phyloP scores from a whole-genome alignment of 1,140 invertebrate genomes.

The Fopius arisanus region DNA sequence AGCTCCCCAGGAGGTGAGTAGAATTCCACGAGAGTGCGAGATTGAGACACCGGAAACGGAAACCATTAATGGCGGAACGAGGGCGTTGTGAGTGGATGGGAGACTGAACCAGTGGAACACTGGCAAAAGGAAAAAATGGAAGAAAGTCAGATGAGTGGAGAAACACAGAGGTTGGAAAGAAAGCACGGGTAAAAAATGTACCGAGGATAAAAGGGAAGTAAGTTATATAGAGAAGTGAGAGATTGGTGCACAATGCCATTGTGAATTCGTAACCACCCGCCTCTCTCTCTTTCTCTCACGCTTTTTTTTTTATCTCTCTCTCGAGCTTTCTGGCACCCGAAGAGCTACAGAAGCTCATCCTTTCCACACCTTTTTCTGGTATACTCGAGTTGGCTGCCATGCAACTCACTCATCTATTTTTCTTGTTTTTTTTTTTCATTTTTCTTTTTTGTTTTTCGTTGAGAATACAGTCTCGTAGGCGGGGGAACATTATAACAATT shows the following conservation, averaged over 20 bases:
- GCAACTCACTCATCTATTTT: not conserved
- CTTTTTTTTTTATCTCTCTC: slow-evolving; percentile 25
- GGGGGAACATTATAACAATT: not conserved
- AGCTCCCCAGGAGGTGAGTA: slow-evolving; percentile 17
- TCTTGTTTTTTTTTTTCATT: slow-evolving; percentile 23
- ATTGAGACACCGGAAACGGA: slow-evolving; percentile 43
- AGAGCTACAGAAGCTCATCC: not conserved
- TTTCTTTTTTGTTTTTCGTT: not conserved
- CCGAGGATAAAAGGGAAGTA: slow-evolving; percentile 16
- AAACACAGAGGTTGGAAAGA: not conserved
- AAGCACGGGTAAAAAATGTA: slow-evolving; percentile 12
- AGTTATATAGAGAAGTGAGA: slow-evolving; percentile 16
- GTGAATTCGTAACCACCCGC: slow-evolving; percentile 45
- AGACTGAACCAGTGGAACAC: not conserved
- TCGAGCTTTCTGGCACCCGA: not conserved
- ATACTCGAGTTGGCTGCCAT: not conserved
- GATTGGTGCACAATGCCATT: slow-evolving; percentile 48
- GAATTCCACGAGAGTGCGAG: slow-evolving; percentile 24
- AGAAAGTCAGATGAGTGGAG: slow-evolving; percentile 6
- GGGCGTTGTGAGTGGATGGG: slow-evolving; percentile 5
- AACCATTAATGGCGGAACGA: slow-evolving; percentile 40
- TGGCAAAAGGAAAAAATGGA: not conserved
- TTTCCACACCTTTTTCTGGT: slow-evolving; percentile 3
- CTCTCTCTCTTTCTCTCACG: slow-evolving; percentile 2
- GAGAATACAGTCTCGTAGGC: too few species aligned